These are phyloP conservation scores for Acleris laterana DNA, from an alignment of 2,888 invertebrate genomes.

Conservation along the genomic window DNA sequence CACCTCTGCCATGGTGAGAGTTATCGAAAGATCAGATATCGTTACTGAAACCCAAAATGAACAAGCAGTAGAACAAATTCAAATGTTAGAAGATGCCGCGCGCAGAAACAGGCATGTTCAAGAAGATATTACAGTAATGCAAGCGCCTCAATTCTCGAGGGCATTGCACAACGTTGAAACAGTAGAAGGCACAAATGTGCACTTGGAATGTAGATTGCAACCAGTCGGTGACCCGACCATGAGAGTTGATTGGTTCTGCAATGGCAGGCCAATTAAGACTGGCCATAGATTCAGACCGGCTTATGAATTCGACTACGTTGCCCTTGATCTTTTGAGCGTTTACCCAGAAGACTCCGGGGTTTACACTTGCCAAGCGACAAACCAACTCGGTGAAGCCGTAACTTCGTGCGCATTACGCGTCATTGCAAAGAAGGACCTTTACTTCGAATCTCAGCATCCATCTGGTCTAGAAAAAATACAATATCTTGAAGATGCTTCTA, in stretches of 20 bases:
- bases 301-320: constrained; percentile 98
- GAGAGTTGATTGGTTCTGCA: constrained; percentile 98
- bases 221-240: constrained; percentile 96
- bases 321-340: constrained; percentile 96
- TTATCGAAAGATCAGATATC: constrained; percentile 92
- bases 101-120: constrained; percentile 88
- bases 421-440: constrained; percentile 93
- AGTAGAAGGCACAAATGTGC: constrained; percentile 95
- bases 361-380: constrained; percentile 97
- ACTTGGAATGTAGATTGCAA: constrained; percentile 95
- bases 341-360: constrained; percentile 99
- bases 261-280: constrained; percentile 95
- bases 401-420: constrained; percentile 96
- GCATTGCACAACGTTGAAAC: constrained; percentile 95
- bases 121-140: constrained; percentile 93
- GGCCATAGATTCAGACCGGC: constrained; percentile 98
- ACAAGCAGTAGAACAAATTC: constrained; percentile 95
- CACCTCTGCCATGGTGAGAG: constrained; percentile 94
- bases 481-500: constrained; percentile 93
- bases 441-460: constrained; percentile 95
- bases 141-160: constrained; percentile 94
- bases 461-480: constrained; percentile 96
- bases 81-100: constrained; percentile 92
- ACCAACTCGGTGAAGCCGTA: constrained; percentile 96
- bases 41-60: constrained; percentile 96